phyloP scores from a whole-genome alignment of 2,113 vertebrate species.

The Saccopteryx leptura region DNA sequence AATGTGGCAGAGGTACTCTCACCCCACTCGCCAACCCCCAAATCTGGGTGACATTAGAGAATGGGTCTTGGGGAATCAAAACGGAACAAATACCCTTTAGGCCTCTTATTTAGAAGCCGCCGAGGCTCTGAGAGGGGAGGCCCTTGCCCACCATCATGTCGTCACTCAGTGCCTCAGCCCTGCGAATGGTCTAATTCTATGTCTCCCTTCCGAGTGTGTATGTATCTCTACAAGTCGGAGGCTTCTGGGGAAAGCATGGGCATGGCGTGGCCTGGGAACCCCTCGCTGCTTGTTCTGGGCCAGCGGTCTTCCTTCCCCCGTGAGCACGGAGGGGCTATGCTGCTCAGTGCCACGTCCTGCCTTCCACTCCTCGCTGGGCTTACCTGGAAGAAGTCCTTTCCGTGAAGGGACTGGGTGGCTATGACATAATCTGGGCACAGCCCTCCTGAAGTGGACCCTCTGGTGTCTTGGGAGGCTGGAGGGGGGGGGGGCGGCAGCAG shows the following conservation, averaged over 20 bases:
- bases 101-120: not conserved
- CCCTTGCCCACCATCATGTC: fast-evolving
- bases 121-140: not conserved
- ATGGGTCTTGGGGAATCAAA: not conserved
- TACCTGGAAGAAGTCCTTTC: not conserved
- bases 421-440: not conserved
- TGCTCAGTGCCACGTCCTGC: not conserved
- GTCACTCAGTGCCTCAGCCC: no score
- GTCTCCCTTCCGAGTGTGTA: not conserved
- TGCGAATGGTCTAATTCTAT: not conserved
- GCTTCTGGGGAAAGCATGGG: not conserved
- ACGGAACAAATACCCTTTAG: not conserved
- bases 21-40: not conserved
- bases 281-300: no score
- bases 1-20: not conserved
- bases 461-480: not conserved
- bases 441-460: not conserved
- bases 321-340: not conserved
- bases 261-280: not conserved
- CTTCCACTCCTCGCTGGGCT: not conserved
- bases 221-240: not conserved
- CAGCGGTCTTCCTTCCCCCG: not conserved
- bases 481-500: not conserved
- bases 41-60: not conserved
- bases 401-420: not conserved